Conservation (phyloP, 2,888 invertebrate species). For the Tetrapedia diversipes region DNA sequence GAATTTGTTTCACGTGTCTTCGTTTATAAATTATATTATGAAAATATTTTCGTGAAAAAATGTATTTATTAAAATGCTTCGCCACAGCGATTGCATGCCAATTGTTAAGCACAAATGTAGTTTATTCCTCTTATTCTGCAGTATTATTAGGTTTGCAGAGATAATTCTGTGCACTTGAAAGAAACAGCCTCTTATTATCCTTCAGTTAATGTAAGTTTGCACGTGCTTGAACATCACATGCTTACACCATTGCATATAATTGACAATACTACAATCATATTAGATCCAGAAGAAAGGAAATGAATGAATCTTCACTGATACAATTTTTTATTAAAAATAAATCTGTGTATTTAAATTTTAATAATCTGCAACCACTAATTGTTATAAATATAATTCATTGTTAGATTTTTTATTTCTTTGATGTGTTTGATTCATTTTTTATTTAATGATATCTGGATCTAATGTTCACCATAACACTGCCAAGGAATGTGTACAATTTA, state of each 20-base stretch:
- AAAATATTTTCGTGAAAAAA: conserved; percentile 9
- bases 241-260: conserved; percentile 45
- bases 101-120: conserved; percentile 79
- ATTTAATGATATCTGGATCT: conserved; percentile 14
- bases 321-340: neutral
- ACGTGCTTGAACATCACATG: conserved; percentile 69
- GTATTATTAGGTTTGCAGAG: conserved; percentile 55
- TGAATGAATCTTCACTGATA: neutral
- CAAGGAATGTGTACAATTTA: conserved; percentile 22
- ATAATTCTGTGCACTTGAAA: conserved; percentile 73
- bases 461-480: conserved; percentile 17
- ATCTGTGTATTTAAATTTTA: neutral
- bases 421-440: no score
- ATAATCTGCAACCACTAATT: neutral
- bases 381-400: conserved; percentile 6
- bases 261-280: conserved; percentile 16
- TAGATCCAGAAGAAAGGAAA: conserved; percentile 33
- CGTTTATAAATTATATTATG: conserved; percentile 12
- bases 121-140: conserved; percentile 55
- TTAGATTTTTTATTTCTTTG: neutral
- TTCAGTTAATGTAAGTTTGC: conserved; percentile 69
- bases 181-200: conserved; percentile 80
- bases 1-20: conserved; percentile 47
- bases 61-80: conserved; percentile 54
- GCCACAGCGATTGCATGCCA: conserved; percentile 62